phyloP scores from a whole-genome alignment of 2,888 invertebrate genomes.

The Phyllotreta striolata region DNA sequence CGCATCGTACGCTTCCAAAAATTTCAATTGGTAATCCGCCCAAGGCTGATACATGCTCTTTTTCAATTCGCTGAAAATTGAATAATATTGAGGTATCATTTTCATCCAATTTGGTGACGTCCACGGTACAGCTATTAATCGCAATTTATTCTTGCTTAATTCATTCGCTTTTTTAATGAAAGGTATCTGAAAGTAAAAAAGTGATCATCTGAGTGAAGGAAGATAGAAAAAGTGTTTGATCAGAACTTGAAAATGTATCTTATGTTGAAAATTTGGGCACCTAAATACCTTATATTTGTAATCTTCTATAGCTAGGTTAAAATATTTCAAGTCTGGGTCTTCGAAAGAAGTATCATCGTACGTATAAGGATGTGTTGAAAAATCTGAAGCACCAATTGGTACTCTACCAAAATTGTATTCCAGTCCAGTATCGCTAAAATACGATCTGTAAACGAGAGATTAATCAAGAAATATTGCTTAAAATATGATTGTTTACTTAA shows the following conservation, averaged over 20 bases:
- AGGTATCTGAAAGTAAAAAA: constrained; percentile 30
- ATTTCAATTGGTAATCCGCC: constrained; percentile 83
- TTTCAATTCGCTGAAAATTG: constrained; percentile 54
- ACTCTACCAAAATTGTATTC: constrained; percentile 82
- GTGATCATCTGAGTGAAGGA: not conserved
- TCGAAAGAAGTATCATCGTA: constrained; percentile 66
- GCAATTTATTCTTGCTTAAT: constrained; percentile 37
- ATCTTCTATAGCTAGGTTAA: constrained; percentile 74
- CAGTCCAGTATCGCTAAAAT: constrained; percentile 74
- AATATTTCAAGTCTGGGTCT: constrained; percentile 69
- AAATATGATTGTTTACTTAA: constrained; percentile 60
- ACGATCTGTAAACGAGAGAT: constrained; percentile 54
- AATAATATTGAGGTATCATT: constrained; percentile 45
- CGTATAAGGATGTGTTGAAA: constrained; percentile 82
- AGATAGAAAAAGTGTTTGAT: constrained; percentile 35
- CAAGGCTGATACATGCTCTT: constrained; percentile 73
- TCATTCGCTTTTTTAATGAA: constrained; percentile 14
- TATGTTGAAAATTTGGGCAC: not conserved
- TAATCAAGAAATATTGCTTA: not conserved
- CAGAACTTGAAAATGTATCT: no score
- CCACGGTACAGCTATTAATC: constrained; percentile 65
- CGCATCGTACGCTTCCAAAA: constrained; percentile 77
- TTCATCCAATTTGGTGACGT: constrained; percentile 65
- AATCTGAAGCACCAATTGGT: constrained; percentile 87
- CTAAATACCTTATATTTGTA: constrained; percentile 29